Percentiles rank a stretch among this genome's conserved stretches.
Conservation (phyloP, 2,888 invertebrate genomes). For the Octodonta nipae region DNA sequence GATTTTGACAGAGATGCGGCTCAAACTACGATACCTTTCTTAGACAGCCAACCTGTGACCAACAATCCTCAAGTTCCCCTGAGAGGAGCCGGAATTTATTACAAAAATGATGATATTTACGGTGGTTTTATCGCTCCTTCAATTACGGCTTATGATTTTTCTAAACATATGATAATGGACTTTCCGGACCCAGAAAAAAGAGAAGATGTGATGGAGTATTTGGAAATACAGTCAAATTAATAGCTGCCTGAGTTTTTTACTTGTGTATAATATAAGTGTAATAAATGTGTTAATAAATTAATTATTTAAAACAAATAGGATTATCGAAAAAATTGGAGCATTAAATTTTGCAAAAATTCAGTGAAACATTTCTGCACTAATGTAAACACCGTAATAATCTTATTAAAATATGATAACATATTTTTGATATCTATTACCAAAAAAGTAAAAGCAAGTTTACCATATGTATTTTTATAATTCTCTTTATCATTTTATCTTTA, state of each 20-base stretch:
- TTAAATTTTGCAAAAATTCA: too few species aligned
- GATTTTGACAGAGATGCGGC: constrained; percentile 60
- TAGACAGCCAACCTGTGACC: constrained; percentile 60
- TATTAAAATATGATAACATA: background rate
- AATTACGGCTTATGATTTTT: constrained; percentile 60
- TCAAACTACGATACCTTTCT: constrained; percentile 68
- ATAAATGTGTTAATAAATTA: too few species aligned
- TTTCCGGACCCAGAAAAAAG: constrained; percentile 18
- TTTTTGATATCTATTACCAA: too few species aligned
- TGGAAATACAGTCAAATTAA: background rate
- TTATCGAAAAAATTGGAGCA: too few species aligned
- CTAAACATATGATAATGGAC: constrained; percentile 45
- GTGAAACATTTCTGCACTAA: too few species aligned
- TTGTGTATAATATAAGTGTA: background rate
- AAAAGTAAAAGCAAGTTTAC: too few species aligned
- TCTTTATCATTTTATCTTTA: too few species aligned
- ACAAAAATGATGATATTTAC: constrained; percentile 52
- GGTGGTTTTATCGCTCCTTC: constrained; percentile 67
- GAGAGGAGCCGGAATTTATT: constrained; percentile 61
- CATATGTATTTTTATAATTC: too few species aligned
- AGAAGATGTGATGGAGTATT: constrained; percentile 5
- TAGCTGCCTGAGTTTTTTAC: background rate
- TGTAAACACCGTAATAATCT: background rate
- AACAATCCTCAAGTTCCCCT: constrained; percentile 53
- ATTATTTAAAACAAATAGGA: too few species aligned